A percentile compares a stretch with the other conserved stretches of the same genome.
Conservation (phyloP, 2,797 vertebrate genomes). For the Poeciliopsis presidionis region DNA sequence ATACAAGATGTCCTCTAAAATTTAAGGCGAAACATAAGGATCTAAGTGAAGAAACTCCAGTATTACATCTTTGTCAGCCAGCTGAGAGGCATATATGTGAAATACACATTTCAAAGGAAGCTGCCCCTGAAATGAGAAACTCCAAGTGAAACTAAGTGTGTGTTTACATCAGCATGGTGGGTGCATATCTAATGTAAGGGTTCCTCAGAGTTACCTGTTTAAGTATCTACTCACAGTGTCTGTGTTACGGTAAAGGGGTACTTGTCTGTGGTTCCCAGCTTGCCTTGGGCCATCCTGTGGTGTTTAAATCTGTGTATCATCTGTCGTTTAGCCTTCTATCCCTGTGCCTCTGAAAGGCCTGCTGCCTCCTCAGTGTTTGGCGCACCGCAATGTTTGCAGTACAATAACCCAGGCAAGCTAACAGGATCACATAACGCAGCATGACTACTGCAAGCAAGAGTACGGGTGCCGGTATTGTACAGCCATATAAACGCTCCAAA, state of each 20-base stretch:
- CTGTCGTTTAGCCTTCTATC: constrained; percentile 64
- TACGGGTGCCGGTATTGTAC: constrained; percentile 54
- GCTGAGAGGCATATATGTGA: constrained; percentile 16
- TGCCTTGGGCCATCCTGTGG: constrained; percentile 66
- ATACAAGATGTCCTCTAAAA: constrained; percentile 2
- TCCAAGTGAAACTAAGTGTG: constrained; percentile 19
- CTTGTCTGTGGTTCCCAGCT: constrained; percentile 62
- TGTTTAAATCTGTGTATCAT: constrained; percentile 72
- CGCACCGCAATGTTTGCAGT: constrained; percentile 45
- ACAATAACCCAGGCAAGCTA: constrained; percentile 61
- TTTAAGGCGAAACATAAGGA: background rate
- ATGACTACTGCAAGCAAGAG: constrained; percentile 54
- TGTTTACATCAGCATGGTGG: constrained; percentile 7
- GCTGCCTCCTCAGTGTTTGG: constrained; percentile 42
- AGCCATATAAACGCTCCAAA: constrained; percentile 30
- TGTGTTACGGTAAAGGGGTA: constrained; percentile 46
- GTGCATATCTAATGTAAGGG: constrained; percentile 24
- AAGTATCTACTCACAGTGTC: constrained; percentile 40
- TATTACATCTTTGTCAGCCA: background rate
- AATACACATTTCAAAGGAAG: constrained; percentile 41
- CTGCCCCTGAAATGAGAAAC: constrained; percentile 29
- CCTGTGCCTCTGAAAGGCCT: constrained; percentile 52
- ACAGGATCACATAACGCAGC: constrained; percentile 65
- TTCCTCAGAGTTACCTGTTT: constrained; percentile 43
- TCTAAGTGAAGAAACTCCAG: background rate